Base-by-base conservation (phyloP, 2,888 invertebrate genomes). In the Syrista parreyssii region DNA sequence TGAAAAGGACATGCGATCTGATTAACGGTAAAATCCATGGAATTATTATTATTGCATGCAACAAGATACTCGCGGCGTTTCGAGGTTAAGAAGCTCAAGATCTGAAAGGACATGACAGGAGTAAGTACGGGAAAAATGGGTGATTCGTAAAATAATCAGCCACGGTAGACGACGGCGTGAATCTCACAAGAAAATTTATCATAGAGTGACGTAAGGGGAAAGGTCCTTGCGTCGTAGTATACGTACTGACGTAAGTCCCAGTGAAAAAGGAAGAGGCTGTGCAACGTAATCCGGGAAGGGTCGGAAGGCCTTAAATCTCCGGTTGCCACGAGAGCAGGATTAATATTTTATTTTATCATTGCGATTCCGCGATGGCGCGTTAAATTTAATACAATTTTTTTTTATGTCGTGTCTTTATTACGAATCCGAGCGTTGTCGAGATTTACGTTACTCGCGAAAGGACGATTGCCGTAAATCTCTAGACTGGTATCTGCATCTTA, bases 1-100 rank as follows among this genome's bases (percentile, higher is more conserved):
- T 96, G 93, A 1, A 92, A 93, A 86, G 40, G 76, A 76, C 31
- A 71, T 23, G 23, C 55, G 23, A 55, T 23, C 1, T 55, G 55
- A 55, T 55, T 55, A 55, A 55, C 9, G 55, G 23, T 55, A 23
- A 23, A 9, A 23, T 55, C 6, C 2, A 55, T 9, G 23, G 2
- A 23, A 9, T 23, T 23, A 55, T 23, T 23, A 23, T 23, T 23
- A 23, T 55, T 23, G 9, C 55, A 55, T 9, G 9, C 23, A 55
- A 55, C 23, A 55, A 9, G 9, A 2, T 2, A 9, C 55, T 55
- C 55, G 55, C 23, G 55, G 55, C 23, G 23, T 55, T 55, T 23
- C 9, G 55, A 55, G 55, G 55, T 23, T 55, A 55, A 55, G 23
- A 23, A 55, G 55, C 55, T 55, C 55, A 23, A 9, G 55, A 23